A percentile compares a stretch with the other conserved stretches of the same genome.
Evolutionary conservation across 1,140 invertebrate genomes (phyloP).

Genomic region (Archivesica marissinica): DNA sequence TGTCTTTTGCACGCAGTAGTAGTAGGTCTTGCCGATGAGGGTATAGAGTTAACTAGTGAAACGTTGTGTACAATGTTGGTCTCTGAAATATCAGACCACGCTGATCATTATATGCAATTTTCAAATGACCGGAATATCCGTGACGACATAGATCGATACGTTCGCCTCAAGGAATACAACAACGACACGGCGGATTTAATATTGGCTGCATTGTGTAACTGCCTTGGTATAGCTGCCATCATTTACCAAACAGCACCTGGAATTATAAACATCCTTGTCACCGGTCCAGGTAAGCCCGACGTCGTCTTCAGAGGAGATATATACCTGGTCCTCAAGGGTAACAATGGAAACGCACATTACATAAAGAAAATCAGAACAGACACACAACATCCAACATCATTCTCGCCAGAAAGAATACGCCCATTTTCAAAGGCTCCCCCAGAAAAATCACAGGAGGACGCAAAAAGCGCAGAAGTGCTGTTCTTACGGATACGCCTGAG

Average conservation of each 20-base stretch:
- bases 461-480: conserved; percentile 2
- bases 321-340: not conserved
- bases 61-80: not conserved
- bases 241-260: conserved; percentile 4
- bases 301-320: conserved; percentile 20
- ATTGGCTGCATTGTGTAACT: not conserved
- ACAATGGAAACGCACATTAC: conserved; percentile 20
- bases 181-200: conserved; percentile 6
- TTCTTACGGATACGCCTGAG: conserved; percentile 31
- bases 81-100: not conserved
- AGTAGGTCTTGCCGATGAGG: not conserved
- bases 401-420: conserved; percentile 25
- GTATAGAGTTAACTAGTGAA: not conserved
- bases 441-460: not conserved
- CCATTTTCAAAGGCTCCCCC: conserved; percentile 16
- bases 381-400: not conserved
- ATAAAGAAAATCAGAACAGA: not conserved
- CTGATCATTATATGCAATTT: not conserved
- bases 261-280: not conserved
- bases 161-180: not conserved
- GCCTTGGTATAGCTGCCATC: conserved; percentile 2
- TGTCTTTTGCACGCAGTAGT: conserved; percentile 13
- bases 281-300: not conserved
- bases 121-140: not conserved
- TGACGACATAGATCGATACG: not conserved